Base-by-base conservation (phyloP, 2,113 vertebrate genomes). In the Antidorcas marsupialis region DNA sequence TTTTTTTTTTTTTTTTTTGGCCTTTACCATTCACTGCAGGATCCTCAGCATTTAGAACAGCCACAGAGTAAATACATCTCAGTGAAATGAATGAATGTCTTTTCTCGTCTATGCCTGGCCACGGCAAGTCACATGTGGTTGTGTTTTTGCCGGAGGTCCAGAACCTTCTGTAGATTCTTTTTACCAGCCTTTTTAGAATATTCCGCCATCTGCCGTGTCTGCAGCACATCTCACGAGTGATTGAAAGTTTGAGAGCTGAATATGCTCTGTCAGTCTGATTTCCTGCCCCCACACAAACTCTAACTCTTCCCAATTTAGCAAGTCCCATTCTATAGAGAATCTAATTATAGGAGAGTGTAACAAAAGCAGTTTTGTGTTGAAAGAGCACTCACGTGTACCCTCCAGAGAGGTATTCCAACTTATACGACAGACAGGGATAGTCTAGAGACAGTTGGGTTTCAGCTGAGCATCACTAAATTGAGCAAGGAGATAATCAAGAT, bases 181-280 rank as follows among this genome's bases (percentile, higher is more conserved):
- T 96, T 98, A 45, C 96, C 95, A 98, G 96, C 93, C 88, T 96
- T 98, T 94, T 98, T 98, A 98, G 94, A 97, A 89, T 91, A 96
- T 97, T 96, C 95, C 93, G 74, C 98, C 98, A 99, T 98, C 97
- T 99, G 98, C 97, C 97, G 0, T 93, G 96, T 98, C 97, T 98
- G 98, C 90, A 97, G 93, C 97, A 98, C 97, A 98, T 95, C 93
- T 97, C 98, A 83, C 33, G 67, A 98, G 43, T 97, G 98, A 98
- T 94, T 98, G 98, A 97, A 97, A 98, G 97, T 98, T 98, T 85
- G 97, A 98, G 97, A 98, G 96, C 97, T 98, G 98, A 98, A 98
- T 98, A 98, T 98, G 98, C 98, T 94, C 97, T 95, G 98, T 74
- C 98, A 98, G 98, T 97, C 96, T 98, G 96, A 97, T 97, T 98